Evolutionary conservation across 35 echinoderm and acorn worm genomes (phyloP), one percentile per base, ranked within the genome.

Genomic region (Strongylocentrotus purpuratus): DNA sequence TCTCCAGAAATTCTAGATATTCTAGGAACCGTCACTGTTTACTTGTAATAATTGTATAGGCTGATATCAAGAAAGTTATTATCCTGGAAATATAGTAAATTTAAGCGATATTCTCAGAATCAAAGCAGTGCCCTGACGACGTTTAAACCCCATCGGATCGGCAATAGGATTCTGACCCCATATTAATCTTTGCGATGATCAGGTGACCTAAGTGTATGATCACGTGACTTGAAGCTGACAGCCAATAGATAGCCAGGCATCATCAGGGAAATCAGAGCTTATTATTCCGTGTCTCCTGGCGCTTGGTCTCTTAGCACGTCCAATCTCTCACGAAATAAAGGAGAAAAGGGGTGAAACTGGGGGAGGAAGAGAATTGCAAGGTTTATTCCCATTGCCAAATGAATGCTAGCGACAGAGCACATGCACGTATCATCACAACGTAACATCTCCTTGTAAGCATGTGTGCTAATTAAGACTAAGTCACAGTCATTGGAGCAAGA

Each of bases 211-310:
- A 78, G 65, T 78, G 65, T 22, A n/a, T 78, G 65, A 78, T 78
- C 22, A 78, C 28, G 25, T 78, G 65, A 78, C 65, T 78, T 22
- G 65, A 78, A 78, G 65, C 65, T 78, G 65, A 28, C 65, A 78
- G 25, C 65, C 65, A 78, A 78, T 78, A 78, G 65, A 22, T 78
- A n/a, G 22, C 65, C 65, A 22, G 65, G 22, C 22, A 7, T 78
- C 65, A 78, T 78, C 22, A 78, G 65, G 65, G 65, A 78, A 78
- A 78, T 78, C 65, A 78, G 28, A 78, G 65, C 65, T 78, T 78
- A 78, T 78, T 78, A 78, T 78, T 78, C 22, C 65, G 20, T 78
- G 28, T 78, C 65, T 78, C 65, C 65, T 7, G 65, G 22, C 65
- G 5, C 28, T 22, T 7, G 28, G 65, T 78, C 65, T 78, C 65